Percentiles rank a stretch among this genome's conserved stretches.
phyloP scores from a whole-genome alignment of 2,797 vertebrate species.

The Halcyon leucocephala region DNA sequence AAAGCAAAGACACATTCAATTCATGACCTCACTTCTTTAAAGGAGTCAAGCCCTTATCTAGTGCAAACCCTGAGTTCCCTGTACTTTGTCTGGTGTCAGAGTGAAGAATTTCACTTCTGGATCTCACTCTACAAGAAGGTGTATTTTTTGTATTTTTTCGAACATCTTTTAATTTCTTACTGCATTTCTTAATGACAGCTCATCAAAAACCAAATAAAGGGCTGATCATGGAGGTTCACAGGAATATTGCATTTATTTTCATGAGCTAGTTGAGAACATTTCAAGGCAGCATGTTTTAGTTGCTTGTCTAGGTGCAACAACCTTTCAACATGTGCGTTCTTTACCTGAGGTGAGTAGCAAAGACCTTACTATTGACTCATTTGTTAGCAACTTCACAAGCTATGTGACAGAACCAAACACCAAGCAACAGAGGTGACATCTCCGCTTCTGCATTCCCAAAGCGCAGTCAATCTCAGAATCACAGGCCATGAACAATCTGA shows the following conservation, averaged over 20 bases:
- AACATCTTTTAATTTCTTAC: background rate
- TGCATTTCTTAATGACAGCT: background rate
- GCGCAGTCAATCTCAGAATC: background rate
- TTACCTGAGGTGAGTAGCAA: background rate
- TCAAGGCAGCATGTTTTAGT: background rate
- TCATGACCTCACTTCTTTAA: background rate
- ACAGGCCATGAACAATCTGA: background rate
- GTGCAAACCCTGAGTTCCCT: background rate
- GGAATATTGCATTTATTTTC: background rate
- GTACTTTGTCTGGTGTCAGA: background rate
- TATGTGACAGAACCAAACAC: background rate
- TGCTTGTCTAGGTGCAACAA: background rate
- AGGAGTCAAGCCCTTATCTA: background rate
- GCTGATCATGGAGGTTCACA: background rate
- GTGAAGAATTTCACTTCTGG: background rate
- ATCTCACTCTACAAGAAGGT: background rate
- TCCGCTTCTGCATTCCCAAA: background rate
- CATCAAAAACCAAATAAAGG: background rate
- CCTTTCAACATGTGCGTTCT: background rate
- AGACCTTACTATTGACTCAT: background rate
- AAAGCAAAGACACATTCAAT: background rate
- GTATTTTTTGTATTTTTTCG: background rate
- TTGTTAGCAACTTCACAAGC: background rate
- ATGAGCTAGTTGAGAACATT: background rate
- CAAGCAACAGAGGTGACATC: background rate